Conservation (phyloP, 2,113 vertebrate genomes). For the Hymenochirus boettgeri region DNA sequence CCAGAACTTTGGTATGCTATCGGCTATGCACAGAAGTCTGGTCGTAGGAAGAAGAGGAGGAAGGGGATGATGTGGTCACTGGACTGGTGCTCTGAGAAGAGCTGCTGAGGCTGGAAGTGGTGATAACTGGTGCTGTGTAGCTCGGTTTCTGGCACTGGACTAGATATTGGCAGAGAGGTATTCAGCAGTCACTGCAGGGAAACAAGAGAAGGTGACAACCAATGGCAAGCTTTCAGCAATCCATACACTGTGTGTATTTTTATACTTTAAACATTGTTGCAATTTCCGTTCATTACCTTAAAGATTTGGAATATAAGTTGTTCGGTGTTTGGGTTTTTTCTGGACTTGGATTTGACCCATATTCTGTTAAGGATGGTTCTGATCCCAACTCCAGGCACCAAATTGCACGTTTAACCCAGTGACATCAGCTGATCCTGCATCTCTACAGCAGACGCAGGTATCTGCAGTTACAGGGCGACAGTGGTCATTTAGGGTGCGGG, state of each 20-base stretch:
- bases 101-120: conserved; percentile 62
- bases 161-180: conserved; percentile 68
- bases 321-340: conserved; percentile 67
- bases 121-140: conserved; percentile 58
- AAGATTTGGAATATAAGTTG: conserved; percentile 83
- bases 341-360: conserved; percentile 70
- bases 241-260: not conserved
- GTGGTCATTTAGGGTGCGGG: not conserved
- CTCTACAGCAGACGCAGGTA: conserved; percentile 89
- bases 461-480: conserved; percentile 58
- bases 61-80: conserved; percentile 47
- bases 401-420: conserved; percentile 92
- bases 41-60: conserved; percentile 56
- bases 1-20: conserved; percentile 65
- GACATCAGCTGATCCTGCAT: conserved; percentile 88
- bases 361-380: conserved; percentile 78
- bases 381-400: conserved; percentile 93
- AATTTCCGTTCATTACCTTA: conserved; percentile 62
- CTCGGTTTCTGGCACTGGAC: conserved; percentile 63
- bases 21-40: conserved; percentile 63
- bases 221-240: not conserved
- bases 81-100: conserved; percentile 60
- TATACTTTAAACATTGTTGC: not conserved
- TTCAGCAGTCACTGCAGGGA: conserved; percentile 66
- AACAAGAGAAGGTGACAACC: too few relatives aligned